These are phyloP conservation scores for Drosophila setosimentum DNA, from an alignment of 2,888 invertebrate species.

Conservation along the genomic window DNA sequence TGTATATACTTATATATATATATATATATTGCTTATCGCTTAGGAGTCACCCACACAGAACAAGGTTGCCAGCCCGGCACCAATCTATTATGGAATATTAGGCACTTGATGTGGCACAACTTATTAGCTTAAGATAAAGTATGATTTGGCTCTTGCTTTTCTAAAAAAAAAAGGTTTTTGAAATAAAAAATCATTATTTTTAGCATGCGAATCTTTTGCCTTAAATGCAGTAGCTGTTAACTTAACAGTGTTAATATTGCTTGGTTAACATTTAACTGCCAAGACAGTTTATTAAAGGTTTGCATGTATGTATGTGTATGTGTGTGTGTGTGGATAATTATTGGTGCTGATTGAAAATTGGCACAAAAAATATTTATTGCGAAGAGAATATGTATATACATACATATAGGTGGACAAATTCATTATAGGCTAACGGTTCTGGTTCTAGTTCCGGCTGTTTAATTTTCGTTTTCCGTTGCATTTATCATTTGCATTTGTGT, in stretches of 20 bases:
- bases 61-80: not conserved
- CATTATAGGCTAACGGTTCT: not conserved
- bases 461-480: not conserved
- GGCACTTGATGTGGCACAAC: not conserved
- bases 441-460: not conserved
- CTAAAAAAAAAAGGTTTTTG: not conserved
- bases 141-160: not conserved
- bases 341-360: too few species aligned
- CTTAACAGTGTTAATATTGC: conserved; percentile 1
- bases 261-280: not conserved
- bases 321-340: not conserved
- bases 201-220: not conserved
- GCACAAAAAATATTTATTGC: not conserved
- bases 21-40: conserved; percentile 22
- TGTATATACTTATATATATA: not conserved
- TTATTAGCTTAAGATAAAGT: not conserved
- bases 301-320: not conserved
- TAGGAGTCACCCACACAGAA: conserved; percentile 11
- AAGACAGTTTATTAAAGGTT: too few species aligned
- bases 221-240: not conserved
- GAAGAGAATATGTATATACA: not conserved
- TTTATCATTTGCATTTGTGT: conserved; percentile 16
- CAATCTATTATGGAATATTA: conserved; percentile 11
- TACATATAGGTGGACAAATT: not conserved
- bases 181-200: not conserved